phyloP scores from a whole-genome alignment of 2,113 vertebrate genomes.

The Oceanodroma tethys region DNA sequence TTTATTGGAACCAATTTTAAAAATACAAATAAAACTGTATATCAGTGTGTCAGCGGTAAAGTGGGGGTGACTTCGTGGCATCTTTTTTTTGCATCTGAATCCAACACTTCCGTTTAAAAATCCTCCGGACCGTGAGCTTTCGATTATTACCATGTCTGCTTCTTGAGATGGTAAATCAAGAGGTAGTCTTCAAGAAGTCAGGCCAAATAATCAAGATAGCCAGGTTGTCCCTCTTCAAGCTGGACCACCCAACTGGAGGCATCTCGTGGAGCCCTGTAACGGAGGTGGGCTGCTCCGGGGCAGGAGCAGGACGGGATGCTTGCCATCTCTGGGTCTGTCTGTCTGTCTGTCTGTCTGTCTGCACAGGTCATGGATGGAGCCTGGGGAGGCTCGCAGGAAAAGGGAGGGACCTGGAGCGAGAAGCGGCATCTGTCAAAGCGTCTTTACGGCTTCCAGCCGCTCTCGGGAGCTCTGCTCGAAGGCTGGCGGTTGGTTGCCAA shows the following conservation, averaged over 20 bases:
- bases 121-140: not conserved
- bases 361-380: not conserved
- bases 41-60: not conserved
- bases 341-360: not conserved
- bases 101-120: not conserved
- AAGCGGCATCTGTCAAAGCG: not conserved
- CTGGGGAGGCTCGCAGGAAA: not conserved
- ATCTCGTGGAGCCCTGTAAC: accelerated
- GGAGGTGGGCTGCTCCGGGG: not conserved
- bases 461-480: not conserved
- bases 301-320: not conserved
- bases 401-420: not conserved
- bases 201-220: not conserved
- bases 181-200: not conserved
- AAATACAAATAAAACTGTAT: not conserved
- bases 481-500: not conserved
- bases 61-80: not conserved
- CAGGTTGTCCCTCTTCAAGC: not conserved
- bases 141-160: accelerated
- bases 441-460: not conserved
- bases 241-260: not conserved
- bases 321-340: not conserved
- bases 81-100: not conserved
- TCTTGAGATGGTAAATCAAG: not conserved
- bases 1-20: not conserved